Base-by-base conservation (phyloP, 2,888 invertebrate species). In the Zaprionus obscuricornis region DNA sequence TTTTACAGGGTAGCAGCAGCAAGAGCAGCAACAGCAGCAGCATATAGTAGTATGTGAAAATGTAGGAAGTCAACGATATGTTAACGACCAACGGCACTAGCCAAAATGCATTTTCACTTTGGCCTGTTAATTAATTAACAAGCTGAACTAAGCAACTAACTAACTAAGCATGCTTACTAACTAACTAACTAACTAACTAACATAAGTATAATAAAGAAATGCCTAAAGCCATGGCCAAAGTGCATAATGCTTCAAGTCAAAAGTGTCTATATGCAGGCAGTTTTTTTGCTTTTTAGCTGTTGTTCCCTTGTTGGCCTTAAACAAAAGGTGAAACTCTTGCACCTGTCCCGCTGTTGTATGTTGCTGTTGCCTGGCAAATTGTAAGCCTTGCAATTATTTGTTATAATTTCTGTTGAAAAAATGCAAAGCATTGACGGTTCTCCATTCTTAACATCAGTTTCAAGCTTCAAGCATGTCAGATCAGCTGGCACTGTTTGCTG, bases 371-470 rank as follows among this genome's bases (percentile, higher is more conserved):
- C 26, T 33, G 49, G 50, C 55, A 66, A 59, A 39, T 66, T 72
- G 62, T 67, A 46, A 82, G 51, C 82, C 31, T 57, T 46, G 76
- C 82, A 85, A 85, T 85, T 79, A 79, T 83, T 79, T 75, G 83
- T 60, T 83, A 79, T 79, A 85, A 68, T 83, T 78, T 79, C 73
- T 82, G 79, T 67, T 74, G 68, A 85, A 82, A 77, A 84, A 84
- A 77, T 84, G 85, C 82, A 76, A 74, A 76, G 65, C 60, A 77
- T 73, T 58, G 78, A 65, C 75, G 75, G 71, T 63, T 56, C 34
- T 34, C 65, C 57, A 43, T 24, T 40, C 27, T 34, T 39, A 58
- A 16, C 46, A 42, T 43, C 31, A 11, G 29, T 34, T 8, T 14
- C 36, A 7, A 36, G 17, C 4, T 2, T 39, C 8, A 22, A 22